Conservation (phyloP, 2,113 vertebrate species). For the Peromyscus maniculatus region DNA sequence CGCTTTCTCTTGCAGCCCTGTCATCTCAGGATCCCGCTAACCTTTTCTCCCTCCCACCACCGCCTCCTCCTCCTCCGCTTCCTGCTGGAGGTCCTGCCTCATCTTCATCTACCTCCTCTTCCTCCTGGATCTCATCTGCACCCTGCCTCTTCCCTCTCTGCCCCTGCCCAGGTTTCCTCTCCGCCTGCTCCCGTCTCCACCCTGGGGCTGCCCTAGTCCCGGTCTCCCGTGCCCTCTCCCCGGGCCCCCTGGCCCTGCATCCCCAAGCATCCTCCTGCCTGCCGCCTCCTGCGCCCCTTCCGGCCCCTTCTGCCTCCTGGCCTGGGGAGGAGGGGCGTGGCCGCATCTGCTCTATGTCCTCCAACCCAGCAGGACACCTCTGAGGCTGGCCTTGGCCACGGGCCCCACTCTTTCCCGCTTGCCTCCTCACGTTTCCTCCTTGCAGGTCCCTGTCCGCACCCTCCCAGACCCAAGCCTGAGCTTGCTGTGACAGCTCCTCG, state of each 20-base stretch:
- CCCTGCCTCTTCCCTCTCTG: slow-evolving; percentile 83
- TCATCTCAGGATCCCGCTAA: slow-evolving; percentile 83
- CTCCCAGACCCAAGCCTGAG: slow-evolving; percentile 84
- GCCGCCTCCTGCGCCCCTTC: slow-evolving; percentile 49
- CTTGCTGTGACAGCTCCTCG: slow-evolving; percentile 79
- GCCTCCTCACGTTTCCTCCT: slow-evolving; percentile 85
- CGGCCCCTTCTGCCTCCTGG: slow-evolving; percentile 48
- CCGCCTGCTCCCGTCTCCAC: slow-evolving; percentile 78
- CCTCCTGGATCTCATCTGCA: slow-evolving; percentile 84
- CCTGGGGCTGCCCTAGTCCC: slow-evolving; percentile 54
- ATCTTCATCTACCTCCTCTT: slow-evolving; percentile 81
- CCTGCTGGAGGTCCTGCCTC: slow-evolving; percentile 81
- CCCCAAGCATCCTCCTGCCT: slow-evolving; percentile 64
- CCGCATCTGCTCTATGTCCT: neutral
- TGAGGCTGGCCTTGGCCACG: slow-evolving; percentile 50
- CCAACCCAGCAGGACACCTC: slow-evolving; percentile 9
- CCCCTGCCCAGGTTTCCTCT: slow-evolving; percentile 78
- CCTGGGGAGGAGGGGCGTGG: slow-evolving; percentile 27
- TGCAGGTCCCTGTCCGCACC: slow-evolving; percentile 83
- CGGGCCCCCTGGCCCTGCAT: slow-evolving; percentile 55
- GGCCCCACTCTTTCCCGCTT: neutral
- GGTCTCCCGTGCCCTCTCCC: slow-evolving; percentile 20
- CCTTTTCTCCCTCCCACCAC: slow-evolving; percentile 83
- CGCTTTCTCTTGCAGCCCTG: slow-evolving; percentile 86
- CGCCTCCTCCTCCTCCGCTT: slow-evolving; percentile 81